Evolutionary conservation across 2,797 vertebrate species (phyloP).

Genomic region (Microchirus variegatus): DNA sequence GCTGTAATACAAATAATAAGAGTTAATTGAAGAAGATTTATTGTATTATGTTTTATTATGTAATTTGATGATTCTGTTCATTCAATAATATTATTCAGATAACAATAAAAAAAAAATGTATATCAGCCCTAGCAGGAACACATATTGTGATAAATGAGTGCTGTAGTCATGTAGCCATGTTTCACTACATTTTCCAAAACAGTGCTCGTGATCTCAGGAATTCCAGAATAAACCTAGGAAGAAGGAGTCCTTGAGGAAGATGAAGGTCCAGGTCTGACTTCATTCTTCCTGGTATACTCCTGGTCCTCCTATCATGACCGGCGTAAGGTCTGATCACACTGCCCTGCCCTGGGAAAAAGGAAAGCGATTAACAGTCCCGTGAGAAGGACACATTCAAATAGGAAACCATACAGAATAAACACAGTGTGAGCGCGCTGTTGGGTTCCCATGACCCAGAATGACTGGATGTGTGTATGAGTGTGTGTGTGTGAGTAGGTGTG

Average conservation of each 20-base stretch:
- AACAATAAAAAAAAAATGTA: too few relatives aligned
- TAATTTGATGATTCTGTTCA: too few relatives aligned
- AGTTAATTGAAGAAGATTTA: too few relatives aligned
- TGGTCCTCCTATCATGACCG: conserved; percentile 68
- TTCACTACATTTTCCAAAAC: neutral
- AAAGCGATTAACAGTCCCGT: conserved; percentile 82
- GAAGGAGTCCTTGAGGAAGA: conserved; percentile 39
- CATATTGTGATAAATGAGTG: conserved; percentile 2
- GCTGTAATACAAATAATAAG: too few relatives aligned
- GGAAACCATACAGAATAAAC: conserved; percentile 81
- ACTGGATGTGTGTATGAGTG: conserved; percentile 53
- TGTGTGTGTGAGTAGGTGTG: conserved; percentile 47
- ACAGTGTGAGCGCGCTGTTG: conserved; percentile 60
- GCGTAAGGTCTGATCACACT: conserved; percentile 64
- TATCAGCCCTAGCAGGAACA: too few relatives aligned
- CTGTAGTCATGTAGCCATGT: neutral
- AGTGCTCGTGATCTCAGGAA: conserved; percentile 14
- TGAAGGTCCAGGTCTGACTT: conserved; percentile 35
- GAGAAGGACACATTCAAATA: conserved; percentile 80
- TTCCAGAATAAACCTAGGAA: conserved; percentile 31
- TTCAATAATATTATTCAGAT: too few relatives aligned
- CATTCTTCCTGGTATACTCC: conserved; percentile 60
- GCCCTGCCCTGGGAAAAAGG: conserved; percentile 79
- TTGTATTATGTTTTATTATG: too few relatives aligned
- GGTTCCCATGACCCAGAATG: conserved; percentile 78